These are phyloP conservation scores for Actinernus sp. DNA, from an alignment of 92 coral and sea anemone species.

Conservation along the genomic window DNA sequence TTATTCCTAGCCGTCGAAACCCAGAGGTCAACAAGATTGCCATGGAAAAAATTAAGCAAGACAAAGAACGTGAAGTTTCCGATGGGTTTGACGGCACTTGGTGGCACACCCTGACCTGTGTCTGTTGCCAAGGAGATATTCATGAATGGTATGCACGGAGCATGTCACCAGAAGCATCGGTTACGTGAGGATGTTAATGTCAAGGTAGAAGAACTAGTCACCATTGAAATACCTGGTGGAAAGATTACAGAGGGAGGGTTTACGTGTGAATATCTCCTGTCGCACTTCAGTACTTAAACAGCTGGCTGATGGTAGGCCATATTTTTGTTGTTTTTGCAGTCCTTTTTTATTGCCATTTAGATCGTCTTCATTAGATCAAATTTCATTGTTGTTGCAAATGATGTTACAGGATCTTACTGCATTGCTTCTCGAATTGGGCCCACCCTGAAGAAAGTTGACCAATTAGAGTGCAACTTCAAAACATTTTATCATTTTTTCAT, in stretches of 20 bases:
- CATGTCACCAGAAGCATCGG: constrained; percentile 94
- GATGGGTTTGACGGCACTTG: constrained; percentile 99
- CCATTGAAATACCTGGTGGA: constrained; percentile 82
- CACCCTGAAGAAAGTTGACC: too few species aligned
- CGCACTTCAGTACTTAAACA: constrained; percentile 88
- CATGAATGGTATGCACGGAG: constrained; percentile 80
- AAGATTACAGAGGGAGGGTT: constrained; percentile 92
- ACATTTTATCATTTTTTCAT: too few species aligned
- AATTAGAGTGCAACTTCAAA: too few species aligned
- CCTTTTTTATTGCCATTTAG: neutral
- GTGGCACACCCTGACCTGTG: constrained; percentile 97
- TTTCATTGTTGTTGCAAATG: too few species aligned
- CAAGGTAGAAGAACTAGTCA: constrained; percentile 87
- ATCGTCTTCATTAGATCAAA: too few species aligned
- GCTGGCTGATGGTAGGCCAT: constrained; percentile 86
- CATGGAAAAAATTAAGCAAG: constrained; percentile 86
- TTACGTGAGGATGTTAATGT: constrained; percentile 96
- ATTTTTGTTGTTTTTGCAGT: neutral
- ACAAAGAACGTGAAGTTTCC: constrained; percentile 94
- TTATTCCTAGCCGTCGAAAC: constrained; percentile 93
- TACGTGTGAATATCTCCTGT: constrained; percentile 77
- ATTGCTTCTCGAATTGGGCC: too few species aligned
- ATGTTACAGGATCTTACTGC: too few species aligned
- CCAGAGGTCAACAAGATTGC: constrained; percentile 90
- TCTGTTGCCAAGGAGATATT: constrained; percentile 87